phyloP scores from a whole-genome alignment of 2,888 invertebrate species.

The Lutraria lutraria region DNA sequence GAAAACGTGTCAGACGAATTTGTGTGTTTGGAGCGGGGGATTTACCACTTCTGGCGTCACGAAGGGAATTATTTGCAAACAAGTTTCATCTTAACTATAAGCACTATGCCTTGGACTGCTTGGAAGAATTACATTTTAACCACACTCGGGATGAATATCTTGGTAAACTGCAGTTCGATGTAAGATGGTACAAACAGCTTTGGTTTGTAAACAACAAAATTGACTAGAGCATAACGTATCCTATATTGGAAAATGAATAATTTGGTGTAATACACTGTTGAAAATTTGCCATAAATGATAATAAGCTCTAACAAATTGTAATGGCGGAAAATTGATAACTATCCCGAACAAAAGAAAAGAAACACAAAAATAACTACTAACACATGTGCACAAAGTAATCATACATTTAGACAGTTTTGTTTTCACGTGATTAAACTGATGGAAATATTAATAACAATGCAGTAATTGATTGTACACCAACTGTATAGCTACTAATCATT shows the following conservation, averaged over 20 bases:
- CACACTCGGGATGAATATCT: conserved; percentile 76
- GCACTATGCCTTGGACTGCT: conserved; percentile 80
- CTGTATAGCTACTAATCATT: no score
- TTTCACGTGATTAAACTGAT: no score
- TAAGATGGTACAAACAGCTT: conserved; percentile 71
- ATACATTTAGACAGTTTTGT: no score
- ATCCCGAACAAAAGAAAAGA: no score
- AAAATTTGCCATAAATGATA: no score
- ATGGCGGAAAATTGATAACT: no score
- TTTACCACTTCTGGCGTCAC: conserved; percentile 75
- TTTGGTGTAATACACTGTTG: no score
- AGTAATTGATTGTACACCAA: no score
- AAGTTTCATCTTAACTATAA: conserved; percentile 83
- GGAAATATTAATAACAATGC: no score
- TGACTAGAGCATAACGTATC: neutral
- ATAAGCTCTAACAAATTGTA: no score
- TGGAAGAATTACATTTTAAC: conserved; percentile 81
- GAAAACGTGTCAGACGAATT: conserved; percentile 80
- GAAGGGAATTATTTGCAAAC: conserved; percentile 85
- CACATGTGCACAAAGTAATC: no score
- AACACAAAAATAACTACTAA: no score
- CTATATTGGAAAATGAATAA: neutral
- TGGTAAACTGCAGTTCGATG: conserved; percentile 68
- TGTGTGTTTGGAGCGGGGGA: conserved; percentile 85
- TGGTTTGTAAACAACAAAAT: conserved; percentile 75